Evolutionary conservation across 2,888 invertebrate genomes (phyloP).

Genomic region (Heliconius aoede): DNA sequence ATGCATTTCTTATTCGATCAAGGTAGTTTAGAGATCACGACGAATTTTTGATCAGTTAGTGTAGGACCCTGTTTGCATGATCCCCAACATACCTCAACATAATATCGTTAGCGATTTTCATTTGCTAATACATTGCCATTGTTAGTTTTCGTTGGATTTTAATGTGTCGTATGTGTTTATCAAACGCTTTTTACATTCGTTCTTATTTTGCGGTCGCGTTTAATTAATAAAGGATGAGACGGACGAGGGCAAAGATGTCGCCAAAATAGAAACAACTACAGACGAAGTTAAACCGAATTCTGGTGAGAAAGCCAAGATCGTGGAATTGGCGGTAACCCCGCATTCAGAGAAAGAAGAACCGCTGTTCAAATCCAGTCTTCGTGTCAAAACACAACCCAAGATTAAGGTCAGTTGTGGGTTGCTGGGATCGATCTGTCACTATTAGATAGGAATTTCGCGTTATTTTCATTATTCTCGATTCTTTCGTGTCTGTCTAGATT

Average conservation of each 20-base stretch:
- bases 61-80: slow-evolving; percentile 41
- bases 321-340: slow-evolving; percentile 62
- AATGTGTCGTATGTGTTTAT: slow-evolving; percentile 58
- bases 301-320: slow-evolving; percentile 62
- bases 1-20: slow-evolving; percentile 34
- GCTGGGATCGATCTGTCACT: slow-evolving; percentile 58
- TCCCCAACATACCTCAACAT: slow-evolving; percentile 36
- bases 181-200: slow-evolving; percentile 57
- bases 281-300: slow-evolving; percentile 77
- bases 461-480: slow-evolving; percentile 35
- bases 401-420: slow-evolving; percentile 74
- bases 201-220: slow-evolving; percentile 76
- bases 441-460: slow-evolving; percentile 65
- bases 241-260: slow-evolving; percentile 68
- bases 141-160: slow-evolving; percentile 65
- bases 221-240: slow-evolving; percentile 72
- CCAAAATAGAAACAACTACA: slow-evolving; percentile 79
- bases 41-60: slow-evolving; percentile 20
- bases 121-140: slow-evolving; percentile 62
- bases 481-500: slow-evolving; percentile 44
- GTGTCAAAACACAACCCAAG: slow-evolving; percentile 68
- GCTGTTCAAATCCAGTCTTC: slow-evolving; percentile 78
- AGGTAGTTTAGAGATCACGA: slow-evolving; percentile 37
- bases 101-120: slow-evolving; percentile 54
- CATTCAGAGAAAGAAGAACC: slow-evolving; percentile 77